A percentile compares a stretch with the other conserved stretches of the same genome.
Conservation (phyloP, 2,113 vertebrate genomes). For the Malurus cyaneus region DNA sequence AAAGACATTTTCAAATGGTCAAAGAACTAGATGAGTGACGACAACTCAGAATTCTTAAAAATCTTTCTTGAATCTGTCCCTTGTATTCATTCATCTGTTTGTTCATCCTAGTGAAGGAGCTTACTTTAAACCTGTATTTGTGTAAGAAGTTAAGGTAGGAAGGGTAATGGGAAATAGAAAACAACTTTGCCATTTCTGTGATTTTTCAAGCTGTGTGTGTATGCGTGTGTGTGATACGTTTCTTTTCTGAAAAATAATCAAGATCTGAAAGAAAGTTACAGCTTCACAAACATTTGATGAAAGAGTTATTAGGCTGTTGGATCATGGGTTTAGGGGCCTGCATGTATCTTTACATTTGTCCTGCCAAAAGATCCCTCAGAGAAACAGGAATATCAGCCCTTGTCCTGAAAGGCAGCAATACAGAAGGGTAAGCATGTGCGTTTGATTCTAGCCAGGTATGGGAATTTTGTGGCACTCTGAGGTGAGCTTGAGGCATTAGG, state of each 20-base stretch:
- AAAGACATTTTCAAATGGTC: conserved; percentile 8
- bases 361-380: background rate
- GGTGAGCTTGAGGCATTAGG: background rate
- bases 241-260: background rate
- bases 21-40: background rate
- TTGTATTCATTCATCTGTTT: background rate
- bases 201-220: background rate
- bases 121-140: background rate
- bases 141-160: background rate
- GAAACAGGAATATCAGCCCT: background rate
- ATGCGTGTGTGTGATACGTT: background rate
- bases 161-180: background rate
- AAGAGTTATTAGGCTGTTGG: background rate
- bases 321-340: background rate
- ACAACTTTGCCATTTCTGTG: background rate
- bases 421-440: background rate
- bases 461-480: background rate
- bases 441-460: background rate
- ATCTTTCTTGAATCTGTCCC: background rate
- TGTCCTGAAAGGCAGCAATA: background rate
- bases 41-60: background rate
- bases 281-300: background rate
- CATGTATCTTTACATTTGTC: background rate
- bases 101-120: background rate
- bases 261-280: background rate